Conservation (phyloP, 2,888 invertebrate genomes). For the Aspidiotus destructor region DNA sequence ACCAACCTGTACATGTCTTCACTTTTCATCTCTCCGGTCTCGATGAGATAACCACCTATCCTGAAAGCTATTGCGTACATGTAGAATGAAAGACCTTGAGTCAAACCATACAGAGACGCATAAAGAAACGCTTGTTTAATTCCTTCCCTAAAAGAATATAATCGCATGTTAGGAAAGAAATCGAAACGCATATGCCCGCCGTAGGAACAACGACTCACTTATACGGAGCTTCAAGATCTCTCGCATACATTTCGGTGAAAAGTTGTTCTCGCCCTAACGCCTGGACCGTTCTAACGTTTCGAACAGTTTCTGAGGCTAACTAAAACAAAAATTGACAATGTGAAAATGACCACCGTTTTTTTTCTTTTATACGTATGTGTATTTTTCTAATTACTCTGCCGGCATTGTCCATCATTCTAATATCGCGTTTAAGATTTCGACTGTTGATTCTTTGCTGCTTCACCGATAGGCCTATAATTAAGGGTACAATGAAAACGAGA, state of each 20-base stretch:
- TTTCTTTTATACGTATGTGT: neutral
- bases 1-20: conserved; percentile 42
- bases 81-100: conserved; percentile 46
- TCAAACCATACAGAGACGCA: conserved; percentile 41
- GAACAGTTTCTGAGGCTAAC: conserved; percentile 45
- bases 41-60: conserved; percentile 46
- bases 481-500: conserved; percentile 41
- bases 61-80: conserved; percentile 48
- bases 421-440: conserved; percentile 44
- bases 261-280: conserved; percentile 42
- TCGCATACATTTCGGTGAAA: conserved; percentile 42
- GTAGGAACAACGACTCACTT: conserved; percentile 38
- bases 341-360: neutral
- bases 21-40: conserved; percentile 42
- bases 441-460: conserved; percentile 42
- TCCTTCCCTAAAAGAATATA: conserved; percentile 40
- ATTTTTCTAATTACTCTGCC: conserved; percentile 19
- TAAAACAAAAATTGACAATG: conserved; percentile 36
- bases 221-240: conserved; percentile 41
- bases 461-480: conserved; percentile 42
- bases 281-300: conserved; percentile 44
- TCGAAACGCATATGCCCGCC: neutral
- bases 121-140: conserved; percentile 42
- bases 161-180: neutral
- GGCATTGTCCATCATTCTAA: conserved; percentile 43